phyloP scores from a whole-genome alignment of 2,113 vertebrate species.

The Scortum barcoo region DNA sequence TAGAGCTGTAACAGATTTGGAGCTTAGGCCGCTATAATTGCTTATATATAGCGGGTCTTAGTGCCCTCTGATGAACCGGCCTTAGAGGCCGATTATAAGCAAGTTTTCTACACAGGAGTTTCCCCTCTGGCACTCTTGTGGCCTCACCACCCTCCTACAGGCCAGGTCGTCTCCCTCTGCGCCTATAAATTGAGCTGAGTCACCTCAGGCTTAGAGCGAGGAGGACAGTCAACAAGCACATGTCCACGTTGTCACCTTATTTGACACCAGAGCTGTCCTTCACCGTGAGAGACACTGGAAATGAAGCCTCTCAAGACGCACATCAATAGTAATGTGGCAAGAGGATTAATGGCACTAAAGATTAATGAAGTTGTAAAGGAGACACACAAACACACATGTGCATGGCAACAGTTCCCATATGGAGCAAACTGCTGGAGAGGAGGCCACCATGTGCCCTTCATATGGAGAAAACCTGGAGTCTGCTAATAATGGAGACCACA shows the following conservation, averaged over 20 bases:
- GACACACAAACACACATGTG: conserved; percentile 46
- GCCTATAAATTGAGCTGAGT: conserved; percentile 35
- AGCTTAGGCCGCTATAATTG: conserved; percentile 71
- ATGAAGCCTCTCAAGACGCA: conserved; percentile 46
- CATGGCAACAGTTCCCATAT: conserved; percentile 64
- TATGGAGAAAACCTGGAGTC: conserved; percentile 74
- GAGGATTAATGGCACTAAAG: conserved; percentile 64
- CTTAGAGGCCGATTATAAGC: conserved; percentile 64
- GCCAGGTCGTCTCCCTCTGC: conserved; percentile 24
- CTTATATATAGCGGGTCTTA: conserved; percentile 75
- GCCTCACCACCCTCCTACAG: conserved; percentile 32
- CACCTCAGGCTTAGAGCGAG: conserved; percentile 11
- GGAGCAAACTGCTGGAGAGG: conserved; percentile 55
- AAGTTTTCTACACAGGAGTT: conserved; percentile 43
- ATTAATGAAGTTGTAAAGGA: conserved; percentile 66
- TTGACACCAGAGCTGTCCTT: conserved; percentile 59
- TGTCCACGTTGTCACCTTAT: conserved; percentile 45
- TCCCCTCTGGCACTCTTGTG: conserved; percentile 7
- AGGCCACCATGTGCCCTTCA: conserved; percentile 61
- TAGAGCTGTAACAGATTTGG: conserved; percentile 73
- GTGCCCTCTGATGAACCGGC: conserved; percentile 54
- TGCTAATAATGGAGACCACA: conserved; percentile 65
- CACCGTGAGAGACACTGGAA: conserved; percentile 35
- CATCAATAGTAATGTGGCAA: conserved; percentile 65
- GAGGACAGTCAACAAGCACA: conserved; percentile 19